Evolutionary conservation across 2,888 invertebrate species (phyloP).

Genomic region (Eueremaeus valkanovi): DNA sequence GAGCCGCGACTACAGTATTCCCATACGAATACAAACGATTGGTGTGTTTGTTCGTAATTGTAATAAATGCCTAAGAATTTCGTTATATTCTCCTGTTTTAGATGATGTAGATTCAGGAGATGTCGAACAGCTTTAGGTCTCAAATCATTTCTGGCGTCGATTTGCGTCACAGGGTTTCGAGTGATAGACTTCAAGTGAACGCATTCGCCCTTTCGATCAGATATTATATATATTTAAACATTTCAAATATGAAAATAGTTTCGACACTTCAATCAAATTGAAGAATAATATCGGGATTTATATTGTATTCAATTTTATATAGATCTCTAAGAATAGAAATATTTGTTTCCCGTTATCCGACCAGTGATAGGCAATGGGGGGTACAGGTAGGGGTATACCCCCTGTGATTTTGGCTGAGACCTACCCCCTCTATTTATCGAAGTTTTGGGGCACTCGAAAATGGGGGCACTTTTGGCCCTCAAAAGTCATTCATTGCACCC

Average conservation of each 20-base stretch:
- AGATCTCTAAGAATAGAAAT: no score
- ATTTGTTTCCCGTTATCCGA: background rate
- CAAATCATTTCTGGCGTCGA: background rate
- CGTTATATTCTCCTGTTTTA: conserved; percentile 11
- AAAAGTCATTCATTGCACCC: no score
- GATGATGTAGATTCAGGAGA: background rate
- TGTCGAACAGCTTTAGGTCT: background rate
- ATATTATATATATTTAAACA: background rate
- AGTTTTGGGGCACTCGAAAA: no score
- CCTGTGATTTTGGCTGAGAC: no score
- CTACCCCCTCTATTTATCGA: no score
- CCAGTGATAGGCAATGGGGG: no score
- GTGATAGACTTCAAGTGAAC: background rate
- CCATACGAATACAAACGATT: conserved; percentile 58
- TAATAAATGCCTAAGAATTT: conserved; percentile 5
- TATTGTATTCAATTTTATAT: no score
- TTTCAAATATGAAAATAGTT: background rate
- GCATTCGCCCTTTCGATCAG: background rate
- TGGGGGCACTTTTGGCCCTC: no score
- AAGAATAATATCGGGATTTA: no score
- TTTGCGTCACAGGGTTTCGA: background rate
- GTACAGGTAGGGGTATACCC: no score
- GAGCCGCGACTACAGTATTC: conserved; percentile 85
- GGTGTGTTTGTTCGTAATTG: background rate
- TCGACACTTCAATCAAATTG: no score